Conservation (phyloP, 2,888 invertebrate genomes). For the Diarsia rubi region DNA sequence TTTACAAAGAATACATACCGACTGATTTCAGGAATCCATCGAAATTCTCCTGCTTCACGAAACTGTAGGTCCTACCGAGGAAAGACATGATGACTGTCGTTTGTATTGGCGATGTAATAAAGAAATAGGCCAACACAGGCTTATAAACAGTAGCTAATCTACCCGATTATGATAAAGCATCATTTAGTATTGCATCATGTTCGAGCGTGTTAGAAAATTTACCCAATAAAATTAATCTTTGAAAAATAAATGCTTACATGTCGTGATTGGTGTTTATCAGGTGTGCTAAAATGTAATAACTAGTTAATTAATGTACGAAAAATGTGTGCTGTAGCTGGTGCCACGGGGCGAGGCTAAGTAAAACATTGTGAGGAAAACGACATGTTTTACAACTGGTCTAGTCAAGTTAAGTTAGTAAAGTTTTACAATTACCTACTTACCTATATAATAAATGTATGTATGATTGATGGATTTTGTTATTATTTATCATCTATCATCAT, state of each 20-base stretch:
- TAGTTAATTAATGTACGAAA: not conserved
- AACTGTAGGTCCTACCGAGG: slow-evolving; percentile 32
- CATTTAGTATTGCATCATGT: slow-evolving; percentile 7
- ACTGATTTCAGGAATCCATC: slow-evolving; percentile 37
- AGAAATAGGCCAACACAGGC: not conserved
- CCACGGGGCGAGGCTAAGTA: no score
- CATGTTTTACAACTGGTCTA: no score
- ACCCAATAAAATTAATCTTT: slow-evolving; percentile 1
- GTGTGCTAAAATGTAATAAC: not conserved
- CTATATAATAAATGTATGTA: no score
- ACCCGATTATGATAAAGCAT: slow-evolving; percentile 14
- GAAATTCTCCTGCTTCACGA: slow-evolving; percentile 42
- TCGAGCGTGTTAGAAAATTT: not conserved
- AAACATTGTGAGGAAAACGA: no score
- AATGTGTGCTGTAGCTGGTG: no score
- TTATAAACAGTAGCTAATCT: slow-evolving; percentile 32
- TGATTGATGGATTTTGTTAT: no score
- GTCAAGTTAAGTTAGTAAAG: no score
- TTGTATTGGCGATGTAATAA: not conserved
- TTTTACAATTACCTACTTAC: no score
- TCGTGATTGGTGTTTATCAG: not conserved
- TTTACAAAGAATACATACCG: slow-evolving; percentile 24
- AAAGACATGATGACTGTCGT: slow-evolving; percentile 32
- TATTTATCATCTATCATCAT: no score
- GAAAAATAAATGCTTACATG: not conserved